Evolutionary conservation across 2,113 vertebrate species (phyloP).

Genomic region (Lichenostomus cassidix): DNA sequence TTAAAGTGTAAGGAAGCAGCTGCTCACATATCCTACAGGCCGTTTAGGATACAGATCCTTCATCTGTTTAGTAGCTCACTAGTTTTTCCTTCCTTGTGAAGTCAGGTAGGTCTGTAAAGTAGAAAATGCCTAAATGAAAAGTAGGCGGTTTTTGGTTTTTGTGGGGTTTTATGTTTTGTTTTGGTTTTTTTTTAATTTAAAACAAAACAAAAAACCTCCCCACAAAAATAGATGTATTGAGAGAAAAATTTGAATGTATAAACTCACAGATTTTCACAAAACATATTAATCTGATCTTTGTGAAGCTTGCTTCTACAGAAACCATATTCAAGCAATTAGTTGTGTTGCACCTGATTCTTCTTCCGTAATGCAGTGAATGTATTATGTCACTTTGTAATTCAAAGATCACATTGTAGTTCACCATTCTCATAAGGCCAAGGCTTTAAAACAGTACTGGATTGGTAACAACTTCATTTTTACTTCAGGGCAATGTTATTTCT

Average conservation of each 20-base stretch:
- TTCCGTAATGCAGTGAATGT: neutral
- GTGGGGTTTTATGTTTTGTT: too few species aligned
- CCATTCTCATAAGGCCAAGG: neutral
- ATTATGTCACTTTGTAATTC: neutral
- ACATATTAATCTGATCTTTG: neutral
- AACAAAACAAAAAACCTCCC: too few species aligned
- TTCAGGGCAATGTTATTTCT: constrained; percentile 86
- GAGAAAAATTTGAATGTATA: too few species aligned
- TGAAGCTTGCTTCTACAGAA: neutral
- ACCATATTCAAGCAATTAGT: neutral
- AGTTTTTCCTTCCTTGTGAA: neutral
- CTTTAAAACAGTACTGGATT: neutral
- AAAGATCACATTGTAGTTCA: neutral
- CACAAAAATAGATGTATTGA: too few species aligned
- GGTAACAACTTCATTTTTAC: neutral
- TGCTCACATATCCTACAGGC: neutral
- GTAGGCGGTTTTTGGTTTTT: too few species aligned
- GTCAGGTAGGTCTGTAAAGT: too few species aligned
- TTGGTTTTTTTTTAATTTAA: too few species aligned
- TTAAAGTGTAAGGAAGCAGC: neutral
- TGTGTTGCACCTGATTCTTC: neutral
- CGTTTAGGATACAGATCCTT: neutral
- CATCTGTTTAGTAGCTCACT: neutral
- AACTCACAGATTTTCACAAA: too few species aligned
- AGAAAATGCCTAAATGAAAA: too few species aligned